Evolutionary conservation across 92 coral and sea anemone genomes (phyloP), one percentile per base, ranked within the genome.

Genomic region (Scolanthus callimorphus): DNA sequence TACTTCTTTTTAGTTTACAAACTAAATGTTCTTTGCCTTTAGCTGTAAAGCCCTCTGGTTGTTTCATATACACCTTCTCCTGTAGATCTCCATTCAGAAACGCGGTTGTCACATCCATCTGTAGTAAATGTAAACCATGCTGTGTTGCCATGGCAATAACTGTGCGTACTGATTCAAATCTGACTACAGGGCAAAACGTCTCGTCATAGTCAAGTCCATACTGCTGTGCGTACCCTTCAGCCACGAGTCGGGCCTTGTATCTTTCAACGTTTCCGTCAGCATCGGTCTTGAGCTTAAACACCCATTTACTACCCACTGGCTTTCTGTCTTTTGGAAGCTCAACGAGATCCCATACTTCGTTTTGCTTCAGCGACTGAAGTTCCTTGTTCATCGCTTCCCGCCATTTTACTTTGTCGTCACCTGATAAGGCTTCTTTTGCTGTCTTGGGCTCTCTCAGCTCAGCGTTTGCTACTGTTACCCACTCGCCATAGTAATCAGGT

Each of bases 1-100:
- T 31, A 45, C 81, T 62, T 49, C 65, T 69, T 55, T 58, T 63
- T 25, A 82, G 53, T 31, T 63, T 82, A 44, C 89, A 82, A 15
- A 63, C 89, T 22, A 80, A 55, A 76, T 75, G 78, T 57, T 75
- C 75, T 49, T 81, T 70, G 31, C 83, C 78, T 37, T 76, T 24
- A 55, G 25, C 65, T 31, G 21, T 57, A 31, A 69, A 77, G 12
- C 78, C 78, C 27, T 69, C 84, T 17, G 78, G 79, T 21, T 78
- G 85, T 55, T 63, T 62, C 73, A 78, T 71, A 24, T 71, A 78
- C 2, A 74, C 67, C 57, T 65, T 65, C 38, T 65, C 73, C 20
- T 65, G 23, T 1, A 65, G 55, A 2, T 76, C 84, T 51, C 85
- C 85, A 46, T 77, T 77, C 23, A 77, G 48, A 45, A 77, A 77